Evolutionary conservation across 2,797 vertebrate species (phyloP).

Genomic region (Microcaecilia unicolor): DNA sequence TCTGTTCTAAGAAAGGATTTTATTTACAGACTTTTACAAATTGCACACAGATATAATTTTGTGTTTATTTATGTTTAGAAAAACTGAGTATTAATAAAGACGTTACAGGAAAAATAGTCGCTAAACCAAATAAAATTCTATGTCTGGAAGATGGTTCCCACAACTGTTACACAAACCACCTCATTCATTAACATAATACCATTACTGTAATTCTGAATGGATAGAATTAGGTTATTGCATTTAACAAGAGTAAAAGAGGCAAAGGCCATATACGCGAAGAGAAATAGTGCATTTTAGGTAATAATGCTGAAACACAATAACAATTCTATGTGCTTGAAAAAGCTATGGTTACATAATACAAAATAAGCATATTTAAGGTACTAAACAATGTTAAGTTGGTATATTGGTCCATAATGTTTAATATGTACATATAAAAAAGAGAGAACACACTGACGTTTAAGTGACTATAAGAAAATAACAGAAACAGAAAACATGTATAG

Average conservation of each 20-base stretch:
- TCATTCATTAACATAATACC: conserved; percentile 25
- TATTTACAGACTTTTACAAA: conserved; percentile 83
- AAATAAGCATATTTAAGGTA: conserved; percentile 33
- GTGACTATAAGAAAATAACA: conserved; percentile 17
- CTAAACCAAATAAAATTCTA: conserved; percentile 40
- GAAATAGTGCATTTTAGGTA: conserved; percentile 35
- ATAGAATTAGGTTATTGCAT: conserved; percentile 23
- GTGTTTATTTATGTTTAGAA: conserved; percentile 64
- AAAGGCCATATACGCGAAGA: conserved; percentile 40
- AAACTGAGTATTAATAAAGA: conserved; percentile 71
- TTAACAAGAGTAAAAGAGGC: conserved; percentile 32
- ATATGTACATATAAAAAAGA: conserved; percentile 42
- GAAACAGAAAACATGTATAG: conserved; percentile 11
- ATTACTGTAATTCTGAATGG: conserved; percentile 18
- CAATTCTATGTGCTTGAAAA: conserved; percentile 35
- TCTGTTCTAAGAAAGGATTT: too few relatives aligned
- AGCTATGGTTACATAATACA: conserved; percentile 31
- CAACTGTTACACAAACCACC: conserved; percentile 7
- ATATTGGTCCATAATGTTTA: conserved; percentile 50
- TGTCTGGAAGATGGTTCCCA: conserved; percentile 34
- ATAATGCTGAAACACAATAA: conserved; percentile 44
- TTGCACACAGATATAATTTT: conserved; percentile 71
- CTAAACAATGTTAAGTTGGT: conserved; percentile 49
- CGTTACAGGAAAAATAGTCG: conserved; percentile 65
- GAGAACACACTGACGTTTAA: conserved; percentile 46